Base-by-base conservation (phyloP, 1,140 invertebrate species). In the Zaprionus capensis region DNA sequence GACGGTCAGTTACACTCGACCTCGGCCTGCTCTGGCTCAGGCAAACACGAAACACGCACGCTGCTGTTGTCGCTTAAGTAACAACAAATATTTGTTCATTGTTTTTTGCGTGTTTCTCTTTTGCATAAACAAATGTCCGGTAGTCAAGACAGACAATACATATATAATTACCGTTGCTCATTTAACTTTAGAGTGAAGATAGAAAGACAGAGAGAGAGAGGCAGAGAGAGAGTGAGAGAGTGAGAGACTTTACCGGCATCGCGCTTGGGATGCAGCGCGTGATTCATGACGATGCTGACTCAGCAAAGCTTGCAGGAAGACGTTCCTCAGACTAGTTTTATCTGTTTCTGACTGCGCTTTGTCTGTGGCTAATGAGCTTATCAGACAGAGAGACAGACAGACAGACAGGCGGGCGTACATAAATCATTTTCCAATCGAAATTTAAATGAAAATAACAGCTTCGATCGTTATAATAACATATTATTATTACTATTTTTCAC, bases 81-180 rank as follows among this genome's bases (percentile, higher is more conserved):
- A 75, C 63, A 76, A 82, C 80, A 82, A 82, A 71, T 80, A 82
- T 76, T 82, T 55, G 59, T 51, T 66, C 67, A 62, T 46, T 46
- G 41, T 46, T 46, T 46, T 56, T 72, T 12, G 20, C 46, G 3
- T 51, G 72, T 64, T 76, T 58, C 76, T 51, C 66, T 59, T 67
- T 71, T 64, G 65, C 62, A 49, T 69, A 53, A 44, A 44, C 57
- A 17, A 49, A 49, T 34, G 31, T 34, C 20, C 46, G 46, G 46
- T 51, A 51, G 46, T 51, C 41, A 53, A 4, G 34, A 17, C 59
- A 58, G 51, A 51, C 51, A 70, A 64, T 41, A 41, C 38, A n/a
- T 5, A n/a, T 64, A 58, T 64, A 70, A 53, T 65, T 71, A 57
- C 31, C n/a, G 14, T 12, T 44, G 26, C 24, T 46, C 41, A 38